Percentiles rank a stretch among this genome's conserved stretches.
phyloP scores from a whole-genome alignment of 2,113 vertebrate genomes.

The Trematocara unimaculatum region DNA sequence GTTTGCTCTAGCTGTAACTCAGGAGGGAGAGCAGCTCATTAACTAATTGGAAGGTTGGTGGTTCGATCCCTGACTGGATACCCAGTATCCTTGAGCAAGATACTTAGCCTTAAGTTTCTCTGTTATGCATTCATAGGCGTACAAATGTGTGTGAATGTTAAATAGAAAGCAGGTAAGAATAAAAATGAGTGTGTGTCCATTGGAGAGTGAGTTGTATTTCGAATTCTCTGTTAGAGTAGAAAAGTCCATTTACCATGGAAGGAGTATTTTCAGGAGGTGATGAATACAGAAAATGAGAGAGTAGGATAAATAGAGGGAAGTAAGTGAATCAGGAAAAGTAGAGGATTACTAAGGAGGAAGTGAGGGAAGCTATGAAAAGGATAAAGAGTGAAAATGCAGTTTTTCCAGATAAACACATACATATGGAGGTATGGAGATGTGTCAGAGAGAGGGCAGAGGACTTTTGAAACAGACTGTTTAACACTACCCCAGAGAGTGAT shows the following conservation, averaged over 20 bases:
- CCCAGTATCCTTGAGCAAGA: neutral
- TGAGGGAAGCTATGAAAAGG: neutral
- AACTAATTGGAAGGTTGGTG: neutral
- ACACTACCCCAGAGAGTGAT: neutral
- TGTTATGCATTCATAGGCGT: neutral
- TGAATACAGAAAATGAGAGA: neutral
- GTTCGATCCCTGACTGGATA: neutral
- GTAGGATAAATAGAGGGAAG: neutral
- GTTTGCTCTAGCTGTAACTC: neutral
- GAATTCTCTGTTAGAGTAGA: neutral
- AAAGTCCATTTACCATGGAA: neutral
- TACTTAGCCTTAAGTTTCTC: neutral
- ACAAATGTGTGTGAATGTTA: neutral
- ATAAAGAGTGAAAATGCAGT: neutral
- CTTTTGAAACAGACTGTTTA: neutral
- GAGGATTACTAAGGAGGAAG: neutral
- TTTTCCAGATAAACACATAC: neutral
- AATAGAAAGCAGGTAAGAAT: neutral
- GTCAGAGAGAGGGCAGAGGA: neutral
- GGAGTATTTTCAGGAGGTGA: neutral
- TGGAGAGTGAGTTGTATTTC: neutral
- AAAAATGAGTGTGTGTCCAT: neutral
- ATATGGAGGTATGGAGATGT: neutral
- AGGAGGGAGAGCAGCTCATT: neutral
- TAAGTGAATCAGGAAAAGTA: neutral